These are phyloP conservation scores for Notothenia rossii DNA, from an alignment of 2,113 vertebrate genomes.

Conservation along the genomic window DNA sequence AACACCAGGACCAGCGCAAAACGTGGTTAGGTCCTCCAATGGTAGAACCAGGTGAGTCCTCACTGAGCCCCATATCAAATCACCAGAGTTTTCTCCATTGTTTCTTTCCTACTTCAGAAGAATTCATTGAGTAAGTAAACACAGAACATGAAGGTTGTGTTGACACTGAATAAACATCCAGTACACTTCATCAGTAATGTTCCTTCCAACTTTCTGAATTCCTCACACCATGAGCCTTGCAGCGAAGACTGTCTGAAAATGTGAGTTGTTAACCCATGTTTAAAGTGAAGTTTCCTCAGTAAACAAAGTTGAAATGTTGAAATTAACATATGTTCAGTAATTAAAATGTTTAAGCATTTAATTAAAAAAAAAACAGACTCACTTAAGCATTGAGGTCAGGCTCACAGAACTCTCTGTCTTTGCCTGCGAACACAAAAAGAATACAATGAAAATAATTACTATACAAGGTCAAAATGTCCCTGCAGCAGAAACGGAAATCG, in stretches of 20 bases:
- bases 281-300: no score
- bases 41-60: constrained; percentile 10
- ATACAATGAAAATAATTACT: neutral
- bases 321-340: neutral
- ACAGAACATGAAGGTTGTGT: neutral
- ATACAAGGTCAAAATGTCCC: neutral
- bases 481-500: neutral
- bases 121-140: neutral
- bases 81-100: neutral
- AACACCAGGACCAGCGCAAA: constrained; percentile 38
- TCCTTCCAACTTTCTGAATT: no score
- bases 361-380: constrained; percentile 75
- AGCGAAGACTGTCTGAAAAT: no score
- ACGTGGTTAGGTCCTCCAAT: constrained; percentile 24
- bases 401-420: constrained; percentile 88
- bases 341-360: neutral
- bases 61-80: constrained; percentile 21
- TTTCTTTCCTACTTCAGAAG: constrained; percentile 2
- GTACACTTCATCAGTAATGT: no score
- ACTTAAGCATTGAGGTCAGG: constrained; percentile 87
- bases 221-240: no score
- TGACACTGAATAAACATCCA: neutral
- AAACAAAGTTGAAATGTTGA: no score
- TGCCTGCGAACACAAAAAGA: constrained; percentile 84
- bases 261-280: no score